Base-by-base conservation (phyloP, 2,797 vertebrate genomes). In the Masticophis lateralis region DNA sequence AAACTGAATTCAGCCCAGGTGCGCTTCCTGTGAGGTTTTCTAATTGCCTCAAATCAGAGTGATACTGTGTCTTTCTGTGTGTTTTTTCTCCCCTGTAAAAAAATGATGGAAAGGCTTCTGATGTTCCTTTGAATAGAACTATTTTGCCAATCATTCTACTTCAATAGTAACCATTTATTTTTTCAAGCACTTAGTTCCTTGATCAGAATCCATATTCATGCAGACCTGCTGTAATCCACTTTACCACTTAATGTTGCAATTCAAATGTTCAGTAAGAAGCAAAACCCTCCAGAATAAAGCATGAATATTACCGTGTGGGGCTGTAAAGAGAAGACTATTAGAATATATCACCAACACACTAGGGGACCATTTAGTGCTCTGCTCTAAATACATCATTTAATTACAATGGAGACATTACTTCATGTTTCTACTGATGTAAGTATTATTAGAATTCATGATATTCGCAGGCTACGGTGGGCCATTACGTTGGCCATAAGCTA, bases 371-470 rank as follows among this genome's bases (percentile, higher is more conserved):
- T 99, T 99, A 98, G 98, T 98, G 98, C 98, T 98, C 98, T 98
- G 98, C 98, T 98, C 98, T 98, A 98, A 99, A 99, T 98, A 99
- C 98, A 99, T 99, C 98, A 99, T 98, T 98, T 99, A 98, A 98
- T 98, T 98, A 98, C 98, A 98, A 98, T 98, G 98, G 98, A 99
- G 98, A 99, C 98, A 98, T 99, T 99, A 99, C 98, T 99, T 99
- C 98, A 99, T 99, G 98, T 99, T 99, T 99, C 99, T 98, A 99
- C 99, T 99, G 98, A 99, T 99, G 98, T 99, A 99, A 99, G 98
- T 99, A 99, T 99, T 99, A 99, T 99, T 99, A 99, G 98, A 98
- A 99, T 99, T 99, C 99, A 99, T 99, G 98, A 99, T 99, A 98
- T 99, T 99, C 98, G 98, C 98, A 99, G 98, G 98, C 98, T 99